These are phyloP conservation scores for Cephus pygmeus DNA, from an alignment of 2,888 invertebrate genomes.

Conservation along the genomic window DNA sequence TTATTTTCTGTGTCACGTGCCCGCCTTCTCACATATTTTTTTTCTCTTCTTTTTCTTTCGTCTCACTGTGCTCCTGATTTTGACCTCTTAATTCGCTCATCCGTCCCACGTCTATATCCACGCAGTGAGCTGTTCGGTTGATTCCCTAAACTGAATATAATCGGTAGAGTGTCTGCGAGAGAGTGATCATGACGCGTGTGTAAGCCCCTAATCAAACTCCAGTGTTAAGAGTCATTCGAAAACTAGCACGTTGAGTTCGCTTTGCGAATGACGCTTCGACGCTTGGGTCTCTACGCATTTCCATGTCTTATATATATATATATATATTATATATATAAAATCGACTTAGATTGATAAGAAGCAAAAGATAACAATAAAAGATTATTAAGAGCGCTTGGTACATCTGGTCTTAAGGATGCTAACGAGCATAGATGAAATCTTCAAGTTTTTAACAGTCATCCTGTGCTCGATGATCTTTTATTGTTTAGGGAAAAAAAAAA, in stretches of 20 bases:
- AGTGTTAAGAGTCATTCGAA: slow-evolving; percentile 1
- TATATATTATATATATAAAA: slow-evolving; percentile 1
- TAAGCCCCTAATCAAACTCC: slow-evolving; percentile 15
- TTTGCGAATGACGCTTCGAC: slow-evolving; percentile 16
- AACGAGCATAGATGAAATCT: too few species aligned
- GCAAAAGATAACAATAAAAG: background rate
- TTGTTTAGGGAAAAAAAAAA: background rate
- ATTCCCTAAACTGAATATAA: slow-evolving; percentile 13
- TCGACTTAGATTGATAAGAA: background rate
- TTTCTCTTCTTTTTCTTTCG: background rate
- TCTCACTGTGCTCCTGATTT: slow-evolving; percentile 6
- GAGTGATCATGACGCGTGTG: slow-evolving; percentile 21
- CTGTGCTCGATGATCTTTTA: slow-evolving; percentile 32
- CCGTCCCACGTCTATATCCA: background rate
- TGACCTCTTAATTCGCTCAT: background rate
- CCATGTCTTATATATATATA: slow-evolving; percentile 6
- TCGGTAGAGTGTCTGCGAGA: slow-evolving; percentile 25
- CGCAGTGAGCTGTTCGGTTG: background rate
- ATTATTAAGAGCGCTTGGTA: background rate
- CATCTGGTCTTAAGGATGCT: too few species aligned
- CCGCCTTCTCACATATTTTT: background rate
- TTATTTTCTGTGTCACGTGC: slow-evolving; percentile 2
- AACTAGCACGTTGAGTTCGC: background rate
- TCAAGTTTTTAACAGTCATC: background rate
- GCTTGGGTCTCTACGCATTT: slow-evolving; percentile 23